Conservation (phyloP, 2,113 vertebrate genomes). For the Columbina picui region DNA sequence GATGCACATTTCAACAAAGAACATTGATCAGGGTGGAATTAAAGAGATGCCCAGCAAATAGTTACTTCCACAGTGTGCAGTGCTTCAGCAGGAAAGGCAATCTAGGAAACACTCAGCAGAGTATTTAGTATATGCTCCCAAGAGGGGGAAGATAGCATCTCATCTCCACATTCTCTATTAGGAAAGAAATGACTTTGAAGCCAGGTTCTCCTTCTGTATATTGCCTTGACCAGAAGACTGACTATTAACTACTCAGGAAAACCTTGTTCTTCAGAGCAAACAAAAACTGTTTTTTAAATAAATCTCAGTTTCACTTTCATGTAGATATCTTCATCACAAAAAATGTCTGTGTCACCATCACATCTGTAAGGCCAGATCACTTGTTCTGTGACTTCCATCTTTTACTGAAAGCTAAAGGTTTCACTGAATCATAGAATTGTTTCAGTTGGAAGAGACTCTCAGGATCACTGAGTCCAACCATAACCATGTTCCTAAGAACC, state of each 20-base stretch:
- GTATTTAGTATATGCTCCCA: neutral
- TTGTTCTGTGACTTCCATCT: neutral
- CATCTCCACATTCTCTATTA: neutral
- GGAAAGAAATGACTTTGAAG: neutral
- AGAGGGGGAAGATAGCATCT: neutral
- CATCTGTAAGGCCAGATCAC: neutral
- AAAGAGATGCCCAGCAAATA: neutral
- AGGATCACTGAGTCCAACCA: no score
- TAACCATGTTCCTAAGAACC: no score
- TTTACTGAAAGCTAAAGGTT: neutral
- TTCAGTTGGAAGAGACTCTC: no score
- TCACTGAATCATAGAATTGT: neutral
- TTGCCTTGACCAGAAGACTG: neutral
- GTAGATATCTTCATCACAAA: neutral
- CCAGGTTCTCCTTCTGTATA: neutral
- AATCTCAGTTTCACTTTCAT: rapidly evolving
- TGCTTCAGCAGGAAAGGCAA: neutral
- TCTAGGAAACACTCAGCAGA: neutral
- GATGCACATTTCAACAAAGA: neutral
- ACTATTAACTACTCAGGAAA: neutral
- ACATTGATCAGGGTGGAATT: neutral
- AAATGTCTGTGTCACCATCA: no score
- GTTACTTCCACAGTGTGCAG: neutral
- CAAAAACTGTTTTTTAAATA: neutral
- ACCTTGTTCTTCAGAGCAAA: neutral